Percentiles rank a stretch among this genome's conserved stretches.
These are phyloP conservation scores for Anagrus nilaparvatae DNA, from an alignment of 1,140 invertebrate species.

Conservation along the genomic window DNA sequence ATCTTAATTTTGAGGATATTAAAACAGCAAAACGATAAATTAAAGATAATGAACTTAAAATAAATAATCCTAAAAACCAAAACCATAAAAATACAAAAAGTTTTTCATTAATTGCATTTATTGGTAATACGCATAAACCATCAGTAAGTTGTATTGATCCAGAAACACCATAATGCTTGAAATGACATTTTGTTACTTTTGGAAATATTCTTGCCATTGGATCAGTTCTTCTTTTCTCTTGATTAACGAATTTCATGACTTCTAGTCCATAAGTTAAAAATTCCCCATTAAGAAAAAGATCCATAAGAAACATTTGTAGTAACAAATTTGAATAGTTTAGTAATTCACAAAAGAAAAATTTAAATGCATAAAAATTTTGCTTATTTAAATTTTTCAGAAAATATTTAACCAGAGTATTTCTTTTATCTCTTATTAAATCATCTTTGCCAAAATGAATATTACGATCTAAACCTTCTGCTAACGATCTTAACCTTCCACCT, in stretches of 20 bases:
- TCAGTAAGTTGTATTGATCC: slow-evolving; percentile 38
- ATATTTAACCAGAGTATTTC: slow-evolving; percentile 1
- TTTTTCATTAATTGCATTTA: slow-evolving; percentile 74
- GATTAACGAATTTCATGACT: slow-evolving; percentile 31
- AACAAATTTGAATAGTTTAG: slow-evolving; percentile 56
- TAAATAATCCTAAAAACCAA: slow-evolving; percentile 62
- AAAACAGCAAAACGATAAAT: slow-evolving; percentile 41
- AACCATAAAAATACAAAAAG: slow-evolving; percentile 71
- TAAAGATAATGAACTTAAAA: slow-evolving; percentile 51
- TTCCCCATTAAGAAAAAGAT: slow-evolving; percentile 62
- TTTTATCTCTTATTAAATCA: not conserved
- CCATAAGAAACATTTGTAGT: slow-evolving; percentile 51
- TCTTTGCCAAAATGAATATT: slow-evolving; percentile 30
- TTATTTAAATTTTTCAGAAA: slow-evolving; percentile 44
- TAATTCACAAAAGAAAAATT: slow-evolving; percentile 57
- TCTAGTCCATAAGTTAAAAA: slow-evolving; percentile 56
- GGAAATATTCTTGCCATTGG: slow-evolving; percentile 53
- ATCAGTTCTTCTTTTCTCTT: slow-evolving; percentile 14
- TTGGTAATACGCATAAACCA: slow-evolving; percentile 59
- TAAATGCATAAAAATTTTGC: slow-evolving; percentile 53
- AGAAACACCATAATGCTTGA: slow-evolving; percentile 53
- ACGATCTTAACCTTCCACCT: slow-evolving; percentile 47
- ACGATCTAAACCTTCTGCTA: slow-evolving; percentile 42
- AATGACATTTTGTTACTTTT: slow-evolving; percentile 63
- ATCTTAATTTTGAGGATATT: not conserved